Evolutionary conservation across 2,113 vertebrate species (phyloP), one percentile per base, ranked within the genome.

Genomic region (Psophia crepitans): DNA sequence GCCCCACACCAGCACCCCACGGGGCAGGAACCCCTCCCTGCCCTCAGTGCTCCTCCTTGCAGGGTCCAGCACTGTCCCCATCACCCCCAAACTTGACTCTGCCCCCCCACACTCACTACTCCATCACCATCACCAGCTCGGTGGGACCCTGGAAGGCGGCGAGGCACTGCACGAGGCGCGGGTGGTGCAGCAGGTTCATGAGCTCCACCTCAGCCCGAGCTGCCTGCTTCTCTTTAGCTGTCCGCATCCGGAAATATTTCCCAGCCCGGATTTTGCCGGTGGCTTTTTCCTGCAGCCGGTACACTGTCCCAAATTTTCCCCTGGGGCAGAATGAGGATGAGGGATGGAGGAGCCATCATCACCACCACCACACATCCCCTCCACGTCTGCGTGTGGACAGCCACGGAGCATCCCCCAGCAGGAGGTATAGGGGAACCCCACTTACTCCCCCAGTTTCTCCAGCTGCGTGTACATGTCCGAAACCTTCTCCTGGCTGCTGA

Each of bases 401-500:
- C 73, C 51, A 4, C 0, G 2, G 70, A 14, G 21, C 44, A 8
- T 3, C 19, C 53, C 54, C 15, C 5, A 13, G 23, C 0, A 0
- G 4, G 0, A 8, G 75, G 57, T n/a, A 61, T 0, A 0, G 1
- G 4, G 65, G 32, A 70, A 17, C 24, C 26, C 22, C 35, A 94
- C 99, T 98, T 96, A 99, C 99, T 98, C 97, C 93, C 99, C 99
- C 37, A 99, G 97, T 92, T 98, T 98, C 93, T 99, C 98, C 63
- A 98, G 98, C 83, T 98, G 98, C 0, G 60, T 64, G 95, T 99
- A 99, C 54, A 98, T 65, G 4, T 99, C 98, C 0, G 73, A 98
- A 84, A 98, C 96, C 61, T 98, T 98, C 74, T 98, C 95, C 64
- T 89, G 88, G 81, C 96, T 98, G 96, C 99, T 98, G 58, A 98